These are phyloP conservation scores for Pantala flavescens DNA, from an alignment of 1,140 invertebrate species.

Conservation along the genomic window DNA sequence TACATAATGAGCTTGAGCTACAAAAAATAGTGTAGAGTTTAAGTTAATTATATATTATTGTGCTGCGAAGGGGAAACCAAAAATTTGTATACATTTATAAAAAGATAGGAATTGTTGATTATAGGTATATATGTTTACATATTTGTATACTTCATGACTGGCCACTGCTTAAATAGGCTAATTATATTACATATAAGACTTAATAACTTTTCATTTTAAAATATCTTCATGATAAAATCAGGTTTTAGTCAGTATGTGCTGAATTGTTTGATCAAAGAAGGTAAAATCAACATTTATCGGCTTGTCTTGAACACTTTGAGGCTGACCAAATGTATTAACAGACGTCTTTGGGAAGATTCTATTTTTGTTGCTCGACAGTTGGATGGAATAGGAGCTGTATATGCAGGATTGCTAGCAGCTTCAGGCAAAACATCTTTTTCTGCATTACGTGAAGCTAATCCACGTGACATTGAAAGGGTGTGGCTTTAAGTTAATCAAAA, in stretches of 20 bases:
- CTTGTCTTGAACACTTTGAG: constrained; percentile 46
- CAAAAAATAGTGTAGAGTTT: too few relatives aligned
- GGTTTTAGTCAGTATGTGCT: constrained; percentile 36
- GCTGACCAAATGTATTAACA: constrained; percentile 53
- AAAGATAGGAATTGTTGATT: too few relatives aligned
- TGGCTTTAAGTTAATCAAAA: constrained; percentile 16
- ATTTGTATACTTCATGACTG: too few relatives aligned
- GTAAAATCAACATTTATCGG: constrained; percentile 23
- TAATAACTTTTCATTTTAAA: too few relatives aligned
- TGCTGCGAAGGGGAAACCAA: too few relatives aligned
- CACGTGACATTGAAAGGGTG: constrained; percentile 63
- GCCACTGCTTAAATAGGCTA: too few relatives aligned
- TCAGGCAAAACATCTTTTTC: constrained; percentile 56
- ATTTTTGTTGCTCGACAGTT: constrained; percentile 57
- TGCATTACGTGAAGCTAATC: constrained; percentile 51
- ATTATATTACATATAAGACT: too few relatives aligned
- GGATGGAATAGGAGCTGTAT: constrained; percentile 53
- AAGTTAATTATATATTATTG: too few relatives aligned
- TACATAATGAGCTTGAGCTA: too few relatives aligned
- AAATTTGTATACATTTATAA: too few relatives aligned
- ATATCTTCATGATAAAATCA: constrained; percentile 20
- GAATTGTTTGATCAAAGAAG: constrained; percentile 22
- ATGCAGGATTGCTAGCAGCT: constrained; percentile 50
- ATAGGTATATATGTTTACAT: too few relatives aligned
- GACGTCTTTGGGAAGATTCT: constrained; percentile 65